phyloP scores from a whole-genome alignment of 2,113 vertebrate species.

The Dasyurus viverrinus region DNA sequence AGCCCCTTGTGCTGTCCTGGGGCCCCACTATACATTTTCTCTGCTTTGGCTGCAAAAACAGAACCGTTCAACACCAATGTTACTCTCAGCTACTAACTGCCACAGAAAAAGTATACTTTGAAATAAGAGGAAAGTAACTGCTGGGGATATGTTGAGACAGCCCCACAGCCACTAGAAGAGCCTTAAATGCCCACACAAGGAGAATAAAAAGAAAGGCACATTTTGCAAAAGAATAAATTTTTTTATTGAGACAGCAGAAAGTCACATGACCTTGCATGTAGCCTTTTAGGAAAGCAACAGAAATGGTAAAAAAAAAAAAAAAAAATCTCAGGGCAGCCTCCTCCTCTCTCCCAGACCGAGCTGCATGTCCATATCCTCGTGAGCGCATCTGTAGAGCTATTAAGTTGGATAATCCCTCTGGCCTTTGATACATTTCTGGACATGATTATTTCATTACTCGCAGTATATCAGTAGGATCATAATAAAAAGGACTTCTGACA shows the following conservation, averaged over 20 bases:
- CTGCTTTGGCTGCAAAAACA: conserved; percentile 48
- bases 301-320: conserved; percentile 72
- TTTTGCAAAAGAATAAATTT: conserved; percentile 80
- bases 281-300: conserved; percentile 76
- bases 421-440: conserved; percentile 92
- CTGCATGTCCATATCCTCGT: conserved; percentile 83
- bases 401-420: conserved; percentile 92
- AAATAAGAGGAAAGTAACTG: conserved; percentile 67
- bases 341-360: conserved; percentile 71
- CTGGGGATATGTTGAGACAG: conserved; percentile 40
- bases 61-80: conserved; percentile 54
- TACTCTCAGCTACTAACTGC: conserved; percentile 70
- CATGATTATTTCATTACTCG: conserved; percentile 92
- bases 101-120: conserved; percentile 71
- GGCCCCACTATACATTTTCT: conserved; percentile 59
- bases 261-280: conserved; percentile 76
- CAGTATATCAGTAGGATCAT: conserved; percentile 93
- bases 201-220: conserved; percentile 80
- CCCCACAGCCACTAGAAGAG: conserved; percentile 40
- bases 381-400: conserved; percentile 90
- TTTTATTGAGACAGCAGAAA: conserved; percentile 74
- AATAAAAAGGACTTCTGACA: conserved; percentile 91
- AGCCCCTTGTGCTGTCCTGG: conserved; percentile 29
- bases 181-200: conserved; percentile 66
- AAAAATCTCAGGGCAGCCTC: conserved; percentile 58